These are phyloP conservation scores for Epinephelus coioides DNA, from an alignment of 2,797 vertebrate species.

Conservation along the genomic window DNA sequence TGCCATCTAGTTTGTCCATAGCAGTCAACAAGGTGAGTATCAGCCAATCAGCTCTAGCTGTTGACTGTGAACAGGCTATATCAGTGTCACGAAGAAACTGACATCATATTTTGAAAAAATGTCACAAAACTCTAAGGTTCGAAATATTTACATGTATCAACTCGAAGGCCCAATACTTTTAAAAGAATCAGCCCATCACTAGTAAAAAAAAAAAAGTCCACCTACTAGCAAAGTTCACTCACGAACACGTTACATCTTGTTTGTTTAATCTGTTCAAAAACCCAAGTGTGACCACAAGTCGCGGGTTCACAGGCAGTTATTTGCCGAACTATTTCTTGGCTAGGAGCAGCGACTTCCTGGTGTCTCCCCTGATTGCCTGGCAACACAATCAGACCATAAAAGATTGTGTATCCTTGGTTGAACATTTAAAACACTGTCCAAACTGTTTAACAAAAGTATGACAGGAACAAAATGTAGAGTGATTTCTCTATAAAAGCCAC, in stretches of 20 bases:
- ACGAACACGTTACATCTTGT: background rate
- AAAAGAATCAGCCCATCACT: no score
- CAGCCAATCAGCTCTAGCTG: no score
- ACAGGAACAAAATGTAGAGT: constrained; percentile 29
- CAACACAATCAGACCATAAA: background rate
- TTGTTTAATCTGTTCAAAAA: background rate
- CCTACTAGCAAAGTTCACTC: background rate
- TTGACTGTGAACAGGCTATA: no score
- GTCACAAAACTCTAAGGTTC: no score
- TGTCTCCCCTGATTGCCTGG: constrained; percentile 7
- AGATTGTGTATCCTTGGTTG: constrained; percentile 1
- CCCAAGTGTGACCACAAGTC: background rate
- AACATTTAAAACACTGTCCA: constrained; percentile 13
- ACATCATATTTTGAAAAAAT: no score
- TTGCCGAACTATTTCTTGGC: background rate
- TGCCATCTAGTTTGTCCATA: no score
- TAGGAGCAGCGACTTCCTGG: background rate
- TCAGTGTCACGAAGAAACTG: no score
- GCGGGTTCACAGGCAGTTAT: background rate
- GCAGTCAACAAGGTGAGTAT: no score
- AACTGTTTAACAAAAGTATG: constrained; percentile 27
- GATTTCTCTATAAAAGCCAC: constrained; percentile 39
- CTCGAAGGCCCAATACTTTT: no score
- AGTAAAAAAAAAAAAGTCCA: background rate
- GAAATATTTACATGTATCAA: no score